These are phyloP conservation scores for Spermophilus dauricus DNA, from an alignment of 2,113 vertebrate genomes.

Conservation along the genomic window DNA sequence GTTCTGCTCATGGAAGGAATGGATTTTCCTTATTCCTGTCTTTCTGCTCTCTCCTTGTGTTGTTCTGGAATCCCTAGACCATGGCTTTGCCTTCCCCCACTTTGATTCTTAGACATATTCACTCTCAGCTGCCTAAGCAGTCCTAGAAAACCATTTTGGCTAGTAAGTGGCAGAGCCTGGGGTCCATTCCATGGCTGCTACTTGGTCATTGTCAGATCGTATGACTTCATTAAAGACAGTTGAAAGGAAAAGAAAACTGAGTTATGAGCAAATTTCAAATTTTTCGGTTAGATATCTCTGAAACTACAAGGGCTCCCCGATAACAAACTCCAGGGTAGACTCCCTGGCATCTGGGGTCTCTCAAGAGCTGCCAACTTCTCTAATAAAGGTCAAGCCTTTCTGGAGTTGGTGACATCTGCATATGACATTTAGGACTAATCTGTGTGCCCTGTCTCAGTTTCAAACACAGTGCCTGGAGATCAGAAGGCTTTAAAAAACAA, in stretches of 20 bases:
- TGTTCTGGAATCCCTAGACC: neutral
- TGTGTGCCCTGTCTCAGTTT: neutral
- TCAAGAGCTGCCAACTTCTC: conserved; percentile 29
- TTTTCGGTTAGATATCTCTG: neutral
- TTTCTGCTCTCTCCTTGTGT: neutral
- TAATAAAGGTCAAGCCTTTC: neutral
- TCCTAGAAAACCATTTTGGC: neutral
- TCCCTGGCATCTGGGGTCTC: neutral
- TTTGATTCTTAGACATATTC: neutral
- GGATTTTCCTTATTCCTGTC: neutral
- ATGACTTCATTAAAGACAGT: neutral
- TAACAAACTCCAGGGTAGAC: neutral
- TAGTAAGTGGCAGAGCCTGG: neutral
- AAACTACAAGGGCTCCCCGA: neutral
- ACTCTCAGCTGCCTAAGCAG: neutral
- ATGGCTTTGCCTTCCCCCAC: too few relatives aligned
- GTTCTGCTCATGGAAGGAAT: neutral
- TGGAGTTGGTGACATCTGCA: neutral
- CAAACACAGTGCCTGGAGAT: neutral
- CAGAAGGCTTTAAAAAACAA: neutral
- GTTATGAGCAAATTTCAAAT: neutral
- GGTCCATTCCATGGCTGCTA: neutral
- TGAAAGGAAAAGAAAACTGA: conserved; percentile 30
- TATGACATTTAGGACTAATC: neutral
- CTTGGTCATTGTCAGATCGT: neutral